Evolutionary conservation across 2,113 vertebrate species (phyloP).

Genomic region (Dolichotis patagonum): DNA sequence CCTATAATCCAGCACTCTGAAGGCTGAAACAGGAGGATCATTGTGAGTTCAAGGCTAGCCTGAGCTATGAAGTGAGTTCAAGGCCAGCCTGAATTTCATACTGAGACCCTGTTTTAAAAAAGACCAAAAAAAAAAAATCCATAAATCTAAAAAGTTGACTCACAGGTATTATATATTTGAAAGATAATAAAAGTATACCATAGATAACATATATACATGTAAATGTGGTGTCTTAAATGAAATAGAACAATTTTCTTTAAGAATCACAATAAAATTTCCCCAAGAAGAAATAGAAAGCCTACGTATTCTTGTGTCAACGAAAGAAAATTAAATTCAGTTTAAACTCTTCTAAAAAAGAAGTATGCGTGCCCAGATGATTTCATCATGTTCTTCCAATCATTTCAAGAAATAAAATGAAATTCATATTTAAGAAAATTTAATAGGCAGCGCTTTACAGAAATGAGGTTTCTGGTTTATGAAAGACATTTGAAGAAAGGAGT

Average conservation of each 20-base stretch:
- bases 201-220: background rate
- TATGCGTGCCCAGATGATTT: background rate
- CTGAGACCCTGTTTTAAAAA: background rate
- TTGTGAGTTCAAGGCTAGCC: background rate
- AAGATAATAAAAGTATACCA: background rate
- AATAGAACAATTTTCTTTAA: background rate
- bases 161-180: background rate
- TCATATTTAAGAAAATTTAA: conserved; percentile 32
- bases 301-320: background rate
- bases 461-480: conserved; percentile 13
- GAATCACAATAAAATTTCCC: background rate
- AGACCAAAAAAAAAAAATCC: background rate
- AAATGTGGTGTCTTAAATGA: background rate
- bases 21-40: background rate
- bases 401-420: conserved; percentile 19
- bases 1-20: too few species aligned
- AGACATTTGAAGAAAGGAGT: background rate
- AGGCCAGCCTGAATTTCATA: background rate
- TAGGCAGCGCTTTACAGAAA: conserved; percentile 22
- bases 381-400: background rate
- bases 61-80: too few species aligned
- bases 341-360: conserved; percentile 17
- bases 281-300: background rate
- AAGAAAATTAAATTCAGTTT: conserved; percentile 1
- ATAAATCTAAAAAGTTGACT: background rate